Base-by-base conservation (phyloP, 1,140 invertebrate species). In the Phortica variegata region DNA sequence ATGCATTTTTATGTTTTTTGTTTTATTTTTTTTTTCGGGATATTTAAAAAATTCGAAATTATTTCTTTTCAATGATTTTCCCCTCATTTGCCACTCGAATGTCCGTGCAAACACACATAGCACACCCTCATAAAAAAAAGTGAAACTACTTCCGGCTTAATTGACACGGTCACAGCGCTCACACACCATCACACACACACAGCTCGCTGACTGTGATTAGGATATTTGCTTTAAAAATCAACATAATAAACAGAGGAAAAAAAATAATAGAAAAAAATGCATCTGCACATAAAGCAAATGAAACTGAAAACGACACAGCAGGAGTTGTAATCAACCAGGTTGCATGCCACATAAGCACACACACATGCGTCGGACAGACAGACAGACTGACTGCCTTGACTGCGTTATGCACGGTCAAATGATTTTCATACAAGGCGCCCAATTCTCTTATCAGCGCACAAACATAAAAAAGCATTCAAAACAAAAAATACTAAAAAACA, bases 51-150 rank as follows among this genome's bases (percentile, higher is more conserved):
- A n/a, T n/a, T n/a, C n/a, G n/a, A n/a, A n/a, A n/a, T n/a, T n/a
- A n/a, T n/a, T n/a, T n/a, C n/a, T n/a, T n/a, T n/a, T n/a, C n/a
- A n/a, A n/a, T n/a, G n/a, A n/a, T n/a, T n/a, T n/a, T n/a, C n/a
- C n/a, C n/a, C n/a, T n/a, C 48, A 49, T 52, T 54, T 54, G 60
- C 31, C 7, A 36, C 33, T 29, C 15, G 5, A 40, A 46, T 47
- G 33, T 20, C 37, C 29, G 33, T 36, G 39, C 47, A 43, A 43
- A 32, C 36, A 23, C n/a, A n/a, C n/a, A 19, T 39, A 36, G 33
- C 46, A 57, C 60, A 62, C 63, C 63, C 63, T 68, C 63, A 68
- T 68, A 66, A 66, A 60, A 65, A 54, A 49, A 26, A 53, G 53
- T 47, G 45, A 36, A 53, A 59, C 38, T 43, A 54, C 56, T 68